These are phyloP conservation scores for Toxonevra muliebris DNA, from an alignment of 2,888 invertebrate species.

Conservation along the genomic window DNA sequence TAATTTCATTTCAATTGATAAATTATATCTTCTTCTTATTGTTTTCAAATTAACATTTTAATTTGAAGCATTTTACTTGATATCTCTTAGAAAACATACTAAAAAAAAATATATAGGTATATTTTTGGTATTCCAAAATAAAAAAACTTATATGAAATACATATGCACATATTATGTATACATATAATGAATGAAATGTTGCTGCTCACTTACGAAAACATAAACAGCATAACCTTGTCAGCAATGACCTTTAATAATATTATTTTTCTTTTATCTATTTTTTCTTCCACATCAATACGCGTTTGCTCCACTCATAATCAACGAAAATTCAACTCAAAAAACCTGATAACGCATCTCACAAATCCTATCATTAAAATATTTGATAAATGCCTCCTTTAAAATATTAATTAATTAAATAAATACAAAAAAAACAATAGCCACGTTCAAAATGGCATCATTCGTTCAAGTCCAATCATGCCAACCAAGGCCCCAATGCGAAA, in stretches of 20 bases:
- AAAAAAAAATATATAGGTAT: too few relatives aligned
- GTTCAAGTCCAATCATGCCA: conserved; percentile 56
- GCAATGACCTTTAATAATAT: conserved; percentile 54
- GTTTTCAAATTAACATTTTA: too few relatives aligned
- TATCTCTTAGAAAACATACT: too few relatives aligned
- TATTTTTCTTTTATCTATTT: conserved; percentile 55
- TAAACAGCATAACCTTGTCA: conserved; percentile 20
- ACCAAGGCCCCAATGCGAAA: conserved; percentile 53
- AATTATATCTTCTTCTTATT: too few relatives aligned
- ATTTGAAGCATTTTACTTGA: too few relatives aligned
- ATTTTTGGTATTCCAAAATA: too few relatives aligned
- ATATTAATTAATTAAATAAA: conserved; percentile 19
- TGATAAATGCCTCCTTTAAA: conserved; percentile 8
- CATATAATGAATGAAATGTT: neutral
- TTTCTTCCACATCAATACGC: conserved; percentile 54
- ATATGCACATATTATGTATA: conserved; percentile 10
- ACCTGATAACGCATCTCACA: neutral
- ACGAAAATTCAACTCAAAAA: neutral
- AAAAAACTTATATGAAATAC: neutral
- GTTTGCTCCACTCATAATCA: conserved; percentile 58
- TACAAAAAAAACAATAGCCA: conserved; percentile 45
- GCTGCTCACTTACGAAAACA: conserved; percentile 15
- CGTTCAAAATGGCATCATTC: conserved; percentile 62
- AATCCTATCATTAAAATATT: conserved; percentile 20
- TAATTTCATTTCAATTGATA: too few relatives aligned